Base-by-base conservation (phyloP, 2,113 vertebrate species). In the Coryphaenoides rupestris region DNA sequence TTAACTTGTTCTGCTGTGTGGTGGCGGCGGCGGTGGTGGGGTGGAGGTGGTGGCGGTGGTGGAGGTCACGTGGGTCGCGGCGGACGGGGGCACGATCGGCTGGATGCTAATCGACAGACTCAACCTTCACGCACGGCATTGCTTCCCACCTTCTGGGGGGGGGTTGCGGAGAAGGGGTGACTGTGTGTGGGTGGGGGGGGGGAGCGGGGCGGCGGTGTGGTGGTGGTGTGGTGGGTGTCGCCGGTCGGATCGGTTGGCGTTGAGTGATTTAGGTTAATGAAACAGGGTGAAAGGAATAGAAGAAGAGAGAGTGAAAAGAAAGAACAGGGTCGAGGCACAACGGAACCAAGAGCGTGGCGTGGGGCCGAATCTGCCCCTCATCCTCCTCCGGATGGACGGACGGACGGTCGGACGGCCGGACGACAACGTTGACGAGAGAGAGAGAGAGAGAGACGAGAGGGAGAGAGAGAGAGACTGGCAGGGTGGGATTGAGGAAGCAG, bases 191-290 rank as follows among this genome's bases (percentile, higher is more conserved):
- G 19, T 55, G 65, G 72, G 70, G 69, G 81, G 69, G 70, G 74
- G 69, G 76, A 68, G 69, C 62, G 45, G 73, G 65, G 74, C 47
- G 65, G 79, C 62, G 49, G 73, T 5, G 13, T 5, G 28, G 28
- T 33, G 28, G 62, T 71, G 55, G 65, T 78, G 79, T 73, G n/a
- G n/a, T n/a, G n/a, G n/a, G n/a, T n/a, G n/a, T n/a, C n/a, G n/a
- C n/a, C n/a, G n/a, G n/a, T n/a, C n/a, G n/a, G n/a, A n/a, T n/a
- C n/a, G n/a, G n/a, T n/a, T n/a, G n/a, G n/a, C 85, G 65, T 73
- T 86, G 84, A 86, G 82, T 60, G 81, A 88, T 87, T n/a, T 85
- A 87, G 78, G 73, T 81, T 87, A 87, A 87, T 87, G 84, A 85
- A 86, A 80, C 66, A 79, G 77, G 76, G 16, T 21, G 5, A 53